Conservation (phyloP, 2,888 invertebrate genomes). For the Patella depressa region DNA sequence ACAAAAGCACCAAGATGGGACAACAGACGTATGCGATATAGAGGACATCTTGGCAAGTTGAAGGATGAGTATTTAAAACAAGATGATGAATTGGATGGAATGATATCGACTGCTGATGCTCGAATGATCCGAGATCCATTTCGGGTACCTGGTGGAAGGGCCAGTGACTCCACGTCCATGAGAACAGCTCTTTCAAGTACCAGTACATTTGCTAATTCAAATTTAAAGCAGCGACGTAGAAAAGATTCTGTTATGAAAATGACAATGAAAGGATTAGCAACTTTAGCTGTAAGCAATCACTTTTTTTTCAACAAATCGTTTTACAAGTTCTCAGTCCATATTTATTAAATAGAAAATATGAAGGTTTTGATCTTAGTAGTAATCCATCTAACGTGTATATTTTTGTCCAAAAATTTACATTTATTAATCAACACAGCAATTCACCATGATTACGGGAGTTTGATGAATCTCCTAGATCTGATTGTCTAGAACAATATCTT, state of each 20-base stretch:
- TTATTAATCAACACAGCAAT: too few relatives aligned
- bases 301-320: too few relatives aligned
- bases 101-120: constrained; percentile 19
- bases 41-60: constrained; percentile 49
- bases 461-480: too few relatives aligned
- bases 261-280: constrained; percentile 84
- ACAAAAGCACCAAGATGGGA: constrained; percentile 78
- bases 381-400: too few relatives aligned
- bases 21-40: constrained; percentile 77
- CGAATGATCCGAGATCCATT: constrained; percentile 57
- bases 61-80: constrained; percentile 40
- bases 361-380: too few relatives aligned
- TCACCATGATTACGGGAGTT: too few relatives aligned
- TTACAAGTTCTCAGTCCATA: too few relatives aligned
- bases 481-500: too few relatives aligned
- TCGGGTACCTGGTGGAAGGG: constrained; percentile 36
- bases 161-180: constrained; percentile 29
- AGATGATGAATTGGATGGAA: constrained; percentile 48
- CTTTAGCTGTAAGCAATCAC: constrained; percentile 79
- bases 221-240: constrained; percentile 40
- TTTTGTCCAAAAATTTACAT: too few relatives aligned
- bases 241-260: constrained; percentile 85
- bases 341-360: too few relatives aligned
- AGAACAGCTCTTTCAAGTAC: constrained; percentile 55
- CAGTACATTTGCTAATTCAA: constrained; percentile 45